Base-by-base conservation (phyloP, 1,140 invertebrate genomes). In the Lepidurus arcticus region DNA sequence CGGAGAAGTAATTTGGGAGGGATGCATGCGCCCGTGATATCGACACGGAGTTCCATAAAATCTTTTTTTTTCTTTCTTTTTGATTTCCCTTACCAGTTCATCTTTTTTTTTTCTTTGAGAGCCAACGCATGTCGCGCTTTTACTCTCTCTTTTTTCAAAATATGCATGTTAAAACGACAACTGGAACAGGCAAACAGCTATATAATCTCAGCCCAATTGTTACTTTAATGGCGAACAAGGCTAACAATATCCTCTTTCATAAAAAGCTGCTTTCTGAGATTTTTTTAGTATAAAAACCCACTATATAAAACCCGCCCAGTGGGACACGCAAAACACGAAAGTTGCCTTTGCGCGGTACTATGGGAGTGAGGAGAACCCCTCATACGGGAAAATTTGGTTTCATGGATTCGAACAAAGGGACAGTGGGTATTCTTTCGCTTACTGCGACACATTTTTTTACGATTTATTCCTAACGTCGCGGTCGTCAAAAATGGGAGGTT, bases 381-480 rank as follows among this genome's bases (percentile, higher is more conserved):
- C 53, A 65, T n/a, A 65, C 7, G 4, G 16, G 9, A 7, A 34
- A 34, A n/a, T 65, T 65, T 47, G 10, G 5, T 65, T 65, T 65
- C 53, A 65, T 65, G 53, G 53, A 65, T 65, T 65, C n/a, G 21
- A 65, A 65, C 9, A n/a, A 65, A 13, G 8, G 53, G 21, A 65
- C 53, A 65, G 21, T 65, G 21, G 53, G 53, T n/a, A 65, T 65
- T 65, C 53, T 65, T 65, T 65, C 53, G 53, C 13, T 21, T 21
- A 65, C 16, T n/a, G 4, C 16, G 21, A 65, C 53, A 21, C 8
- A 65, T 65, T 65, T 65, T 65, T 65, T 65, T 65, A 65, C 53
- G 53, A 65, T 65, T 65, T 65, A 65, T 65, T 65, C 16, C 16
- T 65, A 65, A 65, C 21, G 53, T 65, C 21, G 53, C 53, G 53